Percentiles rank a stretch among this genome's conserved stretches.
phyloP scores from a whole-genome alignment of 35 echinoderm and acorn worm genomes.

The Eucidaris tribuloides region DNA sequence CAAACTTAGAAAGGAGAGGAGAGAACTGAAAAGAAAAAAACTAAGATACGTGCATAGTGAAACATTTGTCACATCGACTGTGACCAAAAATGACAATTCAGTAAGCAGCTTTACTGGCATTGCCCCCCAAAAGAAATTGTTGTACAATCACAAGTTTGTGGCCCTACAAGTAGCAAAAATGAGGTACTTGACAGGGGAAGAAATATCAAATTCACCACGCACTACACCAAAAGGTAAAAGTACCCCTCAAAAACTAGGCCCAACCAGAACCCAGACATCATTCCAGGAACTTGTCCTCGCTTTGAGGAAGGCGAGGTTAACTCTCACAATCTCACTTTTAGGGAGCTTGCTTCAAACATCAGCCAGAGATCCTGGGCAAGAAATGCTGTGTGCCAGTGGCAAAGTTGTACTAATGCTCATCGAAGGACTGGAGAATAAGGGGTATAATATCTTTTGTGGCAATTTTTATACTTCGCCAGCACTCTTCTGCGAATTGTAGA shows the following conservation, averaged over 20 bases:
- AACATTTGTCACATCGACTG: too few relatives aligned
- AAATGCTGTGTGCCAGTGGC: not conserved
- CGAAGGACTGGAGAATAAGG: not conserved
- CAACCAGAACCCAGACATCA: not conserved
- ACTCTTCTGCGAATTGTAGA: conserved; percentile 23
- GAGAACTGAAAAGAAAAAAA: too few relatives aligned
- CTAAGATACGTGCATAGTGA: too few relatives aligned
- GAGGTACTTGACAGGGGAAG: not conserved
- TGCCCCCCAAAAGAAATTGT: not conserved
- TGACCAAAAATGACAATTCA: not conserved
- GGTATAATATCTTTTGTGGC: conserved; percentile 9
- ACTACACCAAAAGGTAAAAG: not conserved
- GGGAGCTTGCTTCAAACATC: not conserved
- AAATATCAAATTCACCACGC: not conserved
- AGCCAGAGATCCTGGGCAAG: not conserved
- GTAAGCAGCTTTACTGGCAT: not conserved
- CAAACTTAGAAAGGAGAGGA: too few relatives aligned
- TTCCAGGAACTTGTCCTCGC: not conserved
- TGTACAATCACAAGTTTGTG: not conserved
- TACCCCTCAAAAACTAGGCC: not conserved
- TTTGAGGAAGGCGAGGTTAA: not conserved
- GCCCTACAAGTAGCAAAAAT: not conserved
- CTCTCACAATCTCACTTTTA: not conserved
- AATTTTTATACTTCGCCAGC: conserved; percentile 17
- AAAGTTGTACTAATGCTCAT: not conserved